A percentile compares a stretch with the other conserved stretches of the same genome.
phyloP scores from a whole-genome alignment of 2,113 vertebrate species.

The Otus sunia region DNA sequence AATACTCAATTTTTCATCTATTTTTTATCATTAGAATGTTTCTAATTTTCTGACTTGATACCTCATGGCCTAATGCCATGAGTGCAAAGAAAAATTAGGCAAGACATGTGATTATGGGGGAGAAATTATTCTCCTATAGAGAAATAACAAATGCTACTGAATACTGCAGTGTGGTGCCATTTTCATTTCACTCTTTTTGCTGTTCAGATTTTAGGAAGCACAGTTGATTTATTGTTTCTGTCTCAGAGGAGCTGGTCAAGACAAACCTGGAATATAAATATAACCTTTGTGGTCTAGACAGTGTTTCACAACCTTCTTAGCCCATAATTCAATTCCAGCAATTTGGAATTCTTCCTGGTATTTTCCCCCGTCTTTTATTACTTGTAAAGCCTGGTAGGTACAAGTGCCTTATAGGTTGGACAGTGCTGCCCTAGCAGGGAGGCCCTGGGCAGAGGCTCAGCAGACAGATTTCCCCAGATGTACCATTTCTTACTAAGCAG shows the following conservation, averaged over 20 bases:
- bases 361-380: background rate
- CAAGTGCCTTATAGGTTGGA: background rate
- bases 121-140: background rate
- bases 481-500: background rate
- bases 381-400: background rate
- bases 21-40: background rate
- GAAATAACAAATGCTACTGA: background rate
- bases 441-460: background rate
- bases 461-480: background rate
- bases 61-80: background rate
- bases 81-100: background rate
- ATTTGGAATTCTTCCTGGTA: background rate
- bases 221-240: conserved; percentile 25
- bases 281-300: background rate
- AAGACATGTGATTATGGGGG: background rate
- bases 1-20: background rate
- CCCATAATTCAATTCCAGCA: background rate
- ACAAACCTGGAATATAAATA: conserved; percentile 53
- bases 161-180: background rate
- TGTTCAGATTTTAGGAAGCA: background rate
- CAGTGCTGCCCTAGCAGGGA: background rate
- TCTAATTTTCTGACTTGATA: background rate
- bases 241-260: conserved; percentile 16
- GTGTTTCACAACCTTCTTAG: background rate
- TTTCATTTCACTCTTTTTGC: conserved; percentile 18